Evolutionary conservation across 1,140 invertebrate genomes (phyloP).

Genomic region (Polypedilum pembai): DNA sequence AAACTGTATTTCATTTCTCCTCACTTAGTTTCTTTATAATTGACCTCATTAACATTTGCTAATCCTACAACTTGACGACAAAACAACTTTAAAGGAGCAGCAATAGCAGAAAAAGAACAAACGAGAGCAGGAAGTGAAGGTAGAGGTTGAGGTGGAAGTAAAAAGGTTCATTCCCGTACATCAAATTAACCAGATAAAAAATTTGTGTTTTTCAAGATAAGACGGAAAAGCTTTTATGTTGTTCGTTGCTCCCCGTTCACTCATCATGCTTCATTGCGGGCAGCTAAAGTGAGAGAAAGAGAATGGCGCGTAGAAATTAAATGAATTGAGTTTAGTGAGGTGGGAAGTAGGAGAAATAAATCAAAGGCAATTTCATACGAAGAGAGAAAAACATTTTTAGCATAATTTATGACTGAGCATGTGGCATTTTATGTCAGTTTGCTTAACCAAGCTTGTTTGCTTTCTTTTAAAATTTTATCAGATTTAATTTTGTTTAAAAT

Average conservation of each 20-base stretch:
- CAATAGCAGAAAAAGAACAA: neutral
- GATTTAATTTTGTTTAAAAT: too few species aligned
- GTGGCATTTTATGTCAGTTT: too few species aligned
- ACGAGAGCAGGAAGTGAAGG: too few species aligned
- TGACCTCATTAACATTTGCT: constrained; percentile 1
- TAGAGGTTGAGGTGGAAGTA: neutral
- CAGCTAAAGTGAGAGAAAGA: neutral
- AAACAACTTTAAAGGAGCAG: neutral
- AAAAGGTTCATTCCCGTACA: constrained; percentile 1
- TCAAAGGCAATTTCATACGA: constrained; percentile 17
- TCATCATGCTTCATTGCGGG: constrained; percentile 3
- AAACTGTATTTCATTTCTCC: neutral
- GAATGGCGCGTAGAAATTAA: neutral
- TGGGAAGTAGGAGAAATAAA: neutral
- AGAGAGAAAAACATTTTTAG: neutral
- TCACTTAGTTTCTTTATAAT: neutral
- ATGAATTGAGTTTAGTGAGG: neutral
- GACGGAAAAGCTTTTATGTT: constrained; percentile 17
- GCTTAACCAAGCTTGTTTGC: too few species aligned
- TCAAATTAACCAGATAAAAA: constrained; percentile 14
- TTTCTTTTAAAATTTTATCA: too few species aligned
- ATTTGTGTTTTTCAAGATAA: constrained; percentile 10
- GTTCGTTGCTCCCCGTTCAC: neutral
- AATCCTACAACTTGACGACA: neutral
- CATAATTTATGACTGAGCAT: too few species aligned